Conservation (phyloP, 1,140 invertebrate species). For the Drosophila melanica region DNA sequence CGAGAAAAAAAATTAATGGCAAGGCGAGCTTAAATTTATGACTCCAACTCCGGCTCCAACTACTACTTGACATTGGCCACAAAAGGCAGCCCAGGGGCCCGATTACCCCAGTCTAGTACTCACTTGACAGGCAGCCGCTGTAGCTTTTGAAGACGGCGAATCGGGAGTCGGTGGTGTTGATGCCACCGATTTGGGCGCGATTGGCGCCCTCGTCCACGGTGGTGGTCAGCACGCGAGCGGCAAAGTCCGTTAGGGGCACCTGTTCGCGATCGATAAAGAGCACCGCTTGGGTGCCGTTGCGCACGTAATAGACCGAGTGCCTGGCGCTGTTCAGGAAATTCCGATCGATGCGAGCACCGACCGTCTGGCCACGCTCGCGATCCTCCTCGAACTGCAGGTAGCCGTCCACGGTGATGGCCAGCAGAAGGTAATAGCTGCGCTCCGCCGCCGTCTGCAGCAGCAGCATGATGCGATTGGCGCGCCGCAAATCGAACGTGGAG, state of each 20-base stretch:
- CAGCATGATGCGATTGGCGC: slow-evolving; percentile 90
- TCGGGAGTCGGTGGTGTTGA: slow-evolving; percentile 91
- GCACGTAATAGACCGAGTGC: slow-evolving; percentile 93
- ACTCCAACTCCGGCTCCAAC: background rate
- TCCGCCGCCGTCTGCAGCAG: slow-evolving; percentile 92
- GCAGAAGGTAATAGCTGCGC: slow-evolving; percentile 92
- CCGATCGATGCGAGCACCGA: slow-evolving; percentile 89
- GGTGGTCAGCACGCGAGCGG: slow-evolving; percentile 87
- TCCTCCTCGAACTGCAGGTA: slow-evolving; percentile 94
- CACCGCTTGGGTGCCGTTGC: slow-evolving; percentile 89
- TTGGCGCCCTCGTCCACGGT: slow-evolving; percentile 88
- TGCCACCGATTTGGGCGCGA: slow-evolving; percentile 93
- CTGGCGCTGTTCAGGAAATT: slow-evolving; percentile 92
- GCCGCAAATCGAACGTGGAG: slow-evolving; percentile 90
- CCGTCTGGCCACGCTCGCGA: slow-evolving; percentile 88
- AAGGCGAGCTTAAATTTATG: slow-evolving; percentile 68
- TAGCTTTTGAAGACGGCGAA: slow-evolving; percentile 93
- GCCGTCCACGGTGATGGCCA: slow-evolving; percentile 92
- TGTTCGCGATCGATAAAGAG: slow-evolving; percentile 91
- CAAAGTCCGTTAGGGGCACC: slow-evolving; percentile 88
- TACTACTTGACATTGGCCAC: background rate
- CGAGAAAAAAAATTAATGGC: slow-evolving; percentile 70
- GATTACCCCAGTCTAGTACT: slow-evolving; percentile 76
- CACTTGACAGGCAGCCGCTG: slow-evolving; percentile 95
- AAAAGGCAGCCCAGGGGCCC: background rate